Evolutionary conservation across 2,888 invertebrate genomes (phyloP).

Genomic region (Drosophila antonietae): DNA sequence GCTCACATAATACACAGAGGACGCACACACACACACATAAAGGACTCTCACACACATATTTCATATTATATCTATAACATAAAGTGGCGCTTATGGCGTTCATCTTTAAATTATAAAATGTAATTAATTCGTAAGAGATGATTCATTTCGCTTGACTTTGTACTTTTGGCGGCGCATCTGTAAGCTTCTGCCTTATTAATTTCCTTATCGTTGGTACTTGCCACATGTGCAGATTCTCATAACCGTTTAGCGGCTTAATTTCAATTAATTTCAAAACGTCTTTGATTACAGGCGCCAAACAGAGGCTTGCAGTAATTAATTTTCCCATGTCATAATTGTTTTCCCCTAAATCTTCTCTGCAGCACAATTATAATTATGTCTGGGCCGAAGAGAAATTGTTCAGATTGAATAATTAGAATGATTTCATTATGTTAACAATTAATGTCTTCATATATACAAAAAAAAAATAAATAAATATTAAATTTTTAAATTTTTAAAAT

Average conservation of each 20-base stretch:
- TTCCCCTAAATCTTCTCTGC: too few relatives aligned
- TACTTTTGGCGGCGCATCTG: constrained; percentile 31
- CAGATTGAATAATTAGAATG: too few relatives aligned
- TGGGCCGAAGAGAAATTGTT: too few relatives aligned
- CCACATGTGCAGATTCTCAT: constrained; percentile 41
- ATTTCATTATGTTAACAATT: too few relatives aligned
- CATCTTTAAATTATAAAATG: constrained; percentile 65
- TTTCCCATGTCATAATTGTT: neutral
- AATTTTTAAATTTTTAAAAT: too few relatives aligned
- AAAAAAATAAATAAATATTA: too few relatives aligned
- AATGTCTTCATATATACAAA: too few relatives aligned
- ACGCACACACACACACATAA: neutral
- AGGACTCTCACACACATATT: constrained; percentile 2
- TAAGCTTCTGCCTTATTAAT: constrained; percentile 47
- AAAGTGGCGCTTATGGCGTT: constrained; percentile 23
- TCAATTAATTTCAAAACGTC: constrained; percentile 67
- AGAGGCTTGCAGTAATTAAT: neutral
- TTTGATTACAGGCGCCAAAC: constrained; percentile 1
- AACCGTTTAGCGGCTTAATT: constrained; percentile 50
- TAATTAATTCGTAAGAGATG: constrained; percentile 68
- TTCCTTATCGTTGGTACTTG: constrained; percentile 56
- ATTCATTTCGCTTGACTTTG: constrained; percentile 64
- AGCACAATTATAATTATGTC: too few relatives aligned
- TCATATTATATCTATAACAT: constrained; percentile 11
- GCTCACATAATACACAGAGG: constrained; percentile 22